Base-by-base conservation (phyloP, 2,888 invertebrate genomes). In the Aphrophora alni region DNA sequence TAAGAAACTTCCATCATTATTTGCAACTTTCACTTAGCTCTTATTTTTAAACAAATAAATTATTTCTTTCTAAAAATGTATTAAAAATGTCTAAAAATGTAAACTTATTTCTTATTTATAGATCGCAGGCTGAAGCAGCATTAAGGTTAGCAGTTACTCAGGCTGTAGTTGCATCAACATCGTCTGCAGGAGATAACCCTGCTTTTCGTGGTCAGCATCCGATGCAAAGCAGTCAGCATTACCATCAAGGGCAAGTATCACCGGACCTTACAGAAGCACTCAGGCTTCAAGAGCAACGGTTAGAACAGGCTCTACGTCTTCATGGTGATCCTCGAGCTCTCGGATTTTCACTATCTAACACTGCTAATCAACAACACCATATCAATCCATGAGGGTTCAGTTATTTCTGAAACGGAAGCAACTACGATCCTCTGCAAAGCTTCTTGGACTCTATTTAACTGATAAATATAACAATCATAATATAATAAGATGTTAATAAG, bases 111-210 rank as follows among this genome's bases (percentile, higher is more conserved):
- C 33, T n/a, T n/a, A 33, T 33, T 33, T 33, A 5, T 33, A 91
- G 96, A 86, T 95, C 95, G 85, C 96, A 97, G 87, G 96, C 96
- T 0, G 96, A 96, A 88, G 95, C 95, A 0, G 94, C 94, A 7
- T 90, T 97, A 51, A 91, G 96, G 86, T 88, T 96, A 81, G 96
- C 96, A 44, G 96, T 96, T 84, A 90, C 86, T 84, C 94, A 94
- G 86, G 93, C 93, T 0, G 91, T 91, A 0, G 91, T 91, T 0
- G 91, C 90, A 17, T 86, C 86, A 27, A 86, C 86, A 59, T 85
- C 85, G 44, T 75, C 84, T 80, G 84, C 59, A 21, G 78, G 78
- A 4, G 81, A 81, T 28, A 81, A 81, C 51, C 75, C 84, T 78
- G 84, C 74, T 27, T 75, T 81, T 21, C 73, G 81, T 4, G 76